A percentile compares a stretch with the other conserved stretches of the same genome.
Evolutionary conservation across 2,888 invertebrate genomes (phyloP).

Genomic region (Pecten maximus): DNA sequence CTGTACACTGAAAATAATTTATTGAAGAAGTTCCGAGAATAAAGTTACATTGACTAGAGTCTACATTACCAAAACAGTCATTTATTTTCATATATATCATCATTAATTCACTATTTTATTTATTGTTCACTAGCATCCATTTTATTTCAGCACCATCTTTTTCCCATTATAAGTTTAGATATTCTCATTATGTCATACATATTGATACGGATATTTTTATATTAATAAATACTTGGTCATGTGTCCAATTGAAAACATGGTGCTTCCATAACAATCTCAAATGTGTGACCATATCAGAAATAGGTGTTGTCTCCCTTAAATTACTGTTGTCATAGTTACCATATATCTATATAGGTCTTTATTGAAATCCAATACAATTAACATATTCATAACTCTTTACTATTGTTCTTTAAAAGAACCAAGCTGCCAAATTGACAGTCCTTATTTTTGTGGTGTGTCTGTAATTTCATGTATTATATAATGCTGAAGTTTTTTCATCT

Average conservation of each 20-base stretch:
- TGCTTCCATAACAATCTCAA: background rate
- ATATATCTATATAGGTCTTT: background rate
- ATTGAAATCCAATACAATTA: background rate
- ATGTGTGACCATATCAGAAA: background rate
- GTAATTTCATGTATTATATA: background rate
- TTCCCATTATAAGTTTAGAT: background rate
- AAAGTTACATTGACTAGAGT: no score
- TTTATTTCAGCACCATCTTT: background rate
- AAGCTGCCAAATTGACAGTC: background rate
- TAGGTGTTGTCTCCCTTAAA: background rate
- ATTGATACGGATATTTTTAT: conserved; percentile 24
- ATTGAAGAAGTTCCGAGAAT: no score
- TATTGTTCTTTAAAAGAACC: background rate
- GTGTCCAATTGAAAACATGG: background rate
- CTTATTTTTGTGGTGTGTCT: background rate
- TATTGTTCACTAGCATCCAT: background rate
- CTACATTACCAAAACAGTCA: no score
- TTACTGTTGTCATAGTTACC: background rate
- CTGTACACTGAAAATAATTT: no score
- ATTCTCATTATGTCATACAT: background rate
- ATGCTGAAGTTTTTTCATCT: no score
- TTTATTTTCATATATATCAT: no score
- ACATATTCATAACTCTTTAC: background rate
- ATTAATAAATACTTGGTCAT: background rate
- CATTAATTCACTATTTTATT: background rate